These are phyloP conservation scores for Parnassius orleans DNA, from an alignment of 2,888 invertebrate genomes.

Conservation along the genomic window DNA sequence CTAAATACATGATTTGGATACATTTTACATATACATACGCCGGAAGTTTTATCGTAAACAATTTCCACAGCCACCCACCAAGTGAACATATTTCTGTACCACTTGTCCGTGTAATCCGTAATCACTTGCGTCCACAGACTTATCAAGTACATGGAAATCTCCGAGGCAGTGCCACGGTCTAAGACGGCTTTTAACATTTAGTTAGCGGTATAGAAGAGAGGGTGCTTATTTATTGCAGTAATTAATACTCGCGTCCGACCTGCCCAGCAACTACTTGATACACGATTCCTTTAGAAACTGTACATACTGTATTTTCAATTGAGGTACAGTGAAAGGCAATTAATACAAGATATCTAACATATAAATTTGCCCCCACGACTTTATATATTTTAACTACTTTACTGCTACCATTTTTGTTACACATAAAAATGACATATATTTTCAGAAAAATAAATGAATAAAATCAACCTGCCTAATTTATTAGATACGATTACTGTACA, in stretches of 20 bases:
- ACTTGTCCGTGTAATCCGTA: slow-evolving; percentile 18
- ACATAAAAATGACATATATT: too few species aligned
- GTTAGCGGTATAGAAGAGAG: slow-evolving; percentile 20
- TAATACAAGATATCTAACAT: background rate
- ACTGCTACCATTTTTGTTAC: too few species aligned
- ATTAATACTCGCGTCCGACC: slow-evolving; percentile 17
- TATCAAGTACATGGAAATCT: slow-evolving; percentile 24
- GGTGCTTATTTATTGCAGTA: slow-evolving; percentile 22
- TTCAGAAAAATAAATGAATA: too few species aligned
- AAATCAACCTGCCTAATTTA: too few species aligned
- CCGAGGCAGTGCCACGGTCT: slow-evolving; percentile 1
- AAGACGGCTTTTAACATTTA: slow-evolving; percentile 19
- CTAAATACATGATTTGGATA: too few species aligned
- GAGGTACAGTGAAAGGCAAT: background rate
- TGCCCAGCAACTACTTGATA: slow-evolving; percentile 2
- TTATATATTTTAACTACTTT: too few species aligned
- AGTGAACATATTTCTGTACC: slow-evolving; percentile 17
- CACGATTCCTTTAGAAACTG: slow-evolving; percentile 8
- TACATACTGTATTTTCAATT: background rate
- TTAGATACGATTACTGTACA: too few species aligned
- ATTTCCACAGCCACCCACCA: slow-evolving; percentile 16
- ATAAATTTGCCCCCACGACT: too few species aligned
- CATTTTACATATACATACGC: background rate
- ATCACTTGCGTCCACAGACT: slow-evolving; percentile 21
- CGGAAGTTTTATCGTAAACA: slow-evolving; percentile 3